phyloP scores from a whole-genome alignment of 2,113 vertebrate genomes.

The Stigmatopora nigra region DNA sequence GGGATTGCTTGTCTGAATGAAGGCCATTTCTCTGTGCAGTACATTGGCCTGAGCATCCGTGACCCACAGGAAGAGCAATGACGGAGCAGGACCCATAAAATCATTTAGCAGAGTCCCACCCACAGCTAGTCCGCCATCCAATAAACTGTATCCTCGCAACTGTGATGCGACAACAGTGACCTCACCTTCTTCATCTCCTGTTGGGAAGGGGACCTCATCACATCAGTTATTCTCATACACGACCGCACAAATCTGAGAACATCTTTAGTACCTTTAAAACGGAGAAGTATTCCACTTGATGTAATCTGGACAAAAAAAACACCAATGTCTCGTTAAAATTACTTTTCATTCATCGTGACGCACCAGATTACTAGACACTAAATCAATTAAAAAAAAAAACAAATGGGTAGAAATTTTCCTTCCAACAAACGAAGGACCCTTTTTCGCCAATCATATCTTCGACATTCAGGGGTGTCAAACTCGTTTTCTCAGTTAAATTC shows the following conservation, averaged over 20 bases:
- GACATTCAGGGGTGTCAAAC: too few species aligned
- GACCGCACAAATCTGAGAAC: background rate
- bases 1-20: slow-evolving; percentile 11
- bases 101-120: slow-evolving; percentile 33
- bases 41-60: slow-evolving; percentile 59
- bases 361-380: background rate
- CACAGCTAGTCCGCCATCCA: slow-evolving; percentile 54
- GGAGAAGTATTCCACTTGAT: slow-evolving; percentile 35
- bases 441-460: too few species aligned
- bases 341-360: background rate
- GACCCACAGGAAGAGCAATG: slow-evolving; percentile 67
- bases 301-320: slow-evolving; percentile 38
- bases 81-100: slow-evolving; percentile 49
- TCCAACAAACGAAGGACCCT: too few species aligned
- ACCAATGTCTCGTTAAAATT: background rate
- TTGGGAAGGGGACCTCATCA: background rate
- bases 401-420: too few species aligned
- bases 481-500: too few species aligned
- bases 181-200: slow-evolving; percentile 25
- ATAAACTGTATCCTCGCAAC: slow-evolving; percentile 58
- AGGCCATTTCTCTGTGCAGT: slow-evolving; percentile 54
- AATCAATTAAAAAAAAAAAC: too few species aligned
- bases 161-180: slow-evolving; percentile 60
- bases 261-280: slow-evolving; percentile 49
- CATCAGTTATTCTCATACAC: background rate